Base-by-base conservation (phyloP, 2,797 vertebrate species). In the Astyanax mexicanus region DNA sequence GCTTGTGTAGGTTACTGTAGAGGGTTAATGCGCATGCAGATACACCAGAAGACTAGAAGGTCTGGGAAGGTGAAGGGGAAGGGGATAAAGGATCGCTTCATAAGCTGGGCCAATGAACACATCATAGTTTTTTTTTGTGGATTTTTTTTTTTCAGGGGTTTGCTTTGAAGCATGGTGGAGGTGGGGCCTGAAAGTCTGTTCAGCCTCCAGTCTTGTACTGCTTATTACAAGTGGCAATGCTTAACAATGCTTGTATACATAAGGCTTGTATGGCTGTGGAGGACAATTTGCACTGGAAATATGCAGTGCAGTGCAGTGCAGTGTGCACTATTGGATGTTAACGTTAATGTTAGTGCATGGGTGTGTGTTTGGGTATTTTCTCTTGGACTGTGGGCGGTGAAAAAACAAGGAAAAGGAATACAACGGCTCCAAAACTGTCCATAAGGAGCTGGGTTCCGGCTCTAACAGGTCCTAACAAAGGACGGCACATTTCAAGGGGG, bases 391-490 rank as follows among this genome's bases (percentile, higher is more conserved):
- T 81, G 60, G 51, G 62, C 64, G 77, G 23, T 70, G 38, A 69
- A 38, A 7, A 38, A 9, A n/a, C n/a, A n/a, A 45, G 60, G 58
- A 58, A 58, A 4, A 32, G 47, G 47, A 15, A 10, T 3, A 32
- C 42, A 47, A 35, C 17, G 19, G 70, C 5, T 40, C 70, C 84
- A 25, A 84, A 80, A 71, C 74, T 79, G 81, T 76, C 15, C 40
- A 17, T 79, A 64, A 75, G 52, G 75, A 75, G 74, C 68, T 57
- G 79, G 81, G 70, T 51, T 32, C 55, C 51, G 4, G 76, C 78
- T 75, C 75, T 74, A 7, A 32, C 81, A 82, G 79, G 84, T 80
- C 83, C 82, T 67, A 69, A 45, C 76, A 77, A 69, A 76, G 67
- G 78, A 70, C 21, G 67, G 65, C 37, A 67, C 66, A 60, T 78